phyloP scores from a whole-genome alignment of 1,140 invertebrate species.

The Heliconius melpomene region DNA sequence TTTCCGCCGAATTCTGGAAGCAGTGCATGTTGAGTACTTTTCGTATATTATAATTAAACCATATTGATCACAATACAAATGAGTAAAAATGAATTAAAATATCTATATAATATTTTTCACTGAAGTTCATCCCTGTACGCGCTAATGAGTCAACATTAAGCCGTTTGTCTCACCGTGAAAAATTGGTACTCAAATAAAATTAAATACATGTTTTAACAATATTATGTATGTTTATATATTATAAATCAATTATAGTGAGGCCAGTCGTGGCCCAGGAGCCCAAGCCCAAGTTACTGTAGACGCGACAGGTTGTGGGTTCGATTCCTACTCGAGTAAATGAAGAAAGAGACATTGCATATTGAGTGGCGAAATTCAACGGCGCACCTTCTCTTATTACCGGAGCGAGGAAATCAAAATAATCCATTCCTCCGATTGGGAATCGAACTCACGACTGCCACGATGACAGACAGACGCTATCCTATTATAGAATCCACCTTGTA shows the following conservation, averaged over 20 bases:
- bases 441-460: too few relatives aligned
- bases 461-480: too few relatives aligned
- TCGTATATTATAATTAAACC: too few relatives aligned
- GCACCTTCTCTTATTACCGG: background rate
- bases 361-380: background rate
- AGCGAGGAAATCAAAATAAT: background rate
- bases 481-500: too few relatives aligned
- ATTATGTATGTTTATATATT: too few relatives aligned
- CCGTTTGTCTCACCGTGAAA: background rate
- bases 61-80: too few relatives aligned
- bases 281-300: too few relatives aligned
- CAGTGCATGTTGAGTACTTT: background rate
- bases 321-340: too few relatives aligned
- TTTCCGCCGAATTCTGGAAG: background rate
- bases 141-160: conserved; percentile 12
- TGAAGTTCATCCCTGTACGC: background rate
- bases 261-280: too few relatives aligned
- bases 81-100: too few relatives aligned
- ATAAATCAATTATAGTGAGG: background rate
- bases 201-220: conserved; percentile 1
- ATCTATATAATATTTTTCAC: background rate
- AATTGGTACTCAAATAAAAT: background rate
- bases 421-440: background rate
- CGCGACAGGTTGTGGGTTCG: too few relatives aligned
- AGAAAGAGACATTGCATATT: background rate